Percentiles rank a stretch among this genome's conserved stretches.
Evolutionary conservation across 2,888 invertebrate genomes (phyloP).

Genomic region (Plagodis pulveraria): DNA sequence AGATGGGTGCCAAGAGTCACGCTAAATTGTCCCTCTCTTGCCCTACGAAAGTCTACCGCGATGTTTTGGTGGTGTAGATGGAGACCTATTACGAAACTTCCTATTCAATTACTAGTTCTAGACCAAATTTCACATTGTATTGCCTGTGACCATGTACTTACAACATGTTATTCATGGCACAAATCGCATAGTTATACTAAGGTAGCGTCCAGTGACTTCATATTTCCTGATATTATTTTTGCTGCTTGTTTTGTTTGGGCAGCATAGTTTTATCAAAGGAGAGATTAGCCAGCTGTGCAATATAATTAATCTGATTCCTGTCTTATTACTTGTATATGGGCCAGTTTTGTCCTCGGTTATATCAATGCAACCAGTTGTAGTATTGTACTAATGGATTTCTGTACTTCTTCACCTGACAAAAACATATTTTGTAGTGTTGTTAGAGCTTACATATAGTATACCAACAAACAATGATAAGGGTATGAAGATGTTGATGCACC

Average conservation of each 20-base stretch:
- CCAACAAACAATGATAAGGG: too few relatives aligned
- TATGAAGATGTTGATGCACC: too few relatives aligned
- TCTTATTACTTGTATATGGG: background rate
- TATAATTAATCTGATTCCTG: background rate
- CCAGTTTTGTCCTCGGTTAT: background rate
- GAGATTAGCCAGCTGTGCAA: conserved; percentile 7
- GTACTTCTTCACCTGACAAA: too few relatives aligned
- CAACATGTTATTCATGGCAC: conserved; percentile 5
- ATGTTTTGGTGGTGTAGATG: conserved; percentile 63
- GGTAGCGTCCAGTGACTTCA: conserved; percentile 61
- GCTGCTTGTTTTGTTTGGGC: conserved; percentile 15
- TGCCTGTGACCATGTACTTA: conserved; percentile 1
- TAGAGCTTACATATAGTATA: too few relatives aligned
- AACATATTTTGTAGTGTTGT: too few relatives aligned
- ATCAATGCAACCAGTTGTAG: background rate
- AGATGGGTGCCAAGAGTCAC: conserved; percentile 53
- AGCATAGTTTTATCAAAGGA: conserved; percentile 15
- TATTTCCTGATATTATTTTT: conserved; percentile 39
- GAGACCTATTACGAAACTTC: conserved; percentile 76
- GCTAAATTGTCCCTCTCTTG: conserved; percentile 59
- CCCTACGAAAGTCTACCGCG: conserved; percentile 73
- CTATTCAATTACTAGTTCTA: conserved; percentile 46
- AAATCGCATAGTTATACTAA: conserved; percentile 40
- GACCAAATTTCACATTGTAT: conserved; percentile 10
- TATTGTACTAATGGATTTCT: too few relatives aligned